Evolutionary conservation across 2,888 invertebrate species (phyloP).

Genomic region (Drosophila pseudotalamancana): DNA sequence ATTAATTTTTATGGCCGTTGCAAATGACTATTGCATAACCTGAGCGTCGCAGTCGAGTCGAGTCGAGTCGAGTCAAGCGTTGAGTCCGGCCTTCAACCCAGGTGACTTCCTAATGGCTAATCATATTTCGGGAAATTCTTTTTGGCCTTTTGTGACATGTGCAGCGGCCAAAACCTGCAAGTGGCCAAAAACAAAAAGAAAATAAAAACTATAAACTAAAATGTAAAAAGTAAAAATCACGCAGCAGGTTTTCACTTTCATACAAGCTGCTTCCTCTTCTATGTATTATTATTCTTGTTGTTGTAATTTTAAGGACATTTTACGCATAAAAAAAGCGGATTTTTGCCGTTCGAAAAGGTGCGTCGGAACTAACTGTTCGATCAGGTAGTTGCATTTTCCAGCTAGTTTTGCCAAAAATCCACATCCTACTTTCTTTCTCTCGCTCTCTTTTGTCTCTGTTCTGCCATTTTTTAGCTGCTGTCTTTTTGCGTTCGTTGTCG

Average conservation of each 20-base stretch:
- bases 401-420: slow-evolving; percentile 11
- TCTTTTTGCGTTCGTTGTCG: slow-evolving; percentile 79
- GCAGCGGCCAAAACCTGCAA: slow-evolving; percentile 54
- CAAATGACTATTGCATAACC: slow-evolving; percentile 80
- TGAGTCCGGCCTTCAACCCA: slow-evolving; percentile 47
- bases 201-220: too few species aligned
- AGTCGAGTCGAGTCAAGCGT: background rate
- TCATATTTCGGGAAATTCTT: slow-evolving; percentile 54
- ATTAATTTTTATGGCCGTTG: slow-evolving; percentile 82
- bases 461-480: slow-evolving; percentile 44
- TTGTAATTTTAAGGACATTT: slow-evolving; percentile 78
- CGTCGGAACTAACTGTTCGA: slow-evolving; percentile 1
- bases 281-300: too few species aligned
- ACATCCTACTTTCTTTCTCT: slow-evolving; percentile 22
- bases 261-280: background rate
- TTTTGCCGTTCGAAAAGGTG: slow-evolving; percentile 32
- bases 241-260: slow-evolving; percentile 71
- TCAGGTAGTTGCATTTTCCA: slow-evolving; percentile 41
- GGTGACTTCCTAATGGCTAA: slow-evolving; percentile 71
- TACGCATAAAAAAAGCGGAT: slow-evolving; percentile 59
- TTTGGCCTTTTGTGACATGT: slow-evolving; percentile 59
- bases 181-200: too few species aligned
- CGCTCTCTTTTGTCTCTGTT: slow-evolving; percentile 3
- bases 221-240: slow-evolving; percentile 48
- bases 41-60: slow-evolving; percentile 5